phyloP scores from a whole-genome alignment of 2,888 invertebrate genomes.

The Lucinisca nassula region DNA sequence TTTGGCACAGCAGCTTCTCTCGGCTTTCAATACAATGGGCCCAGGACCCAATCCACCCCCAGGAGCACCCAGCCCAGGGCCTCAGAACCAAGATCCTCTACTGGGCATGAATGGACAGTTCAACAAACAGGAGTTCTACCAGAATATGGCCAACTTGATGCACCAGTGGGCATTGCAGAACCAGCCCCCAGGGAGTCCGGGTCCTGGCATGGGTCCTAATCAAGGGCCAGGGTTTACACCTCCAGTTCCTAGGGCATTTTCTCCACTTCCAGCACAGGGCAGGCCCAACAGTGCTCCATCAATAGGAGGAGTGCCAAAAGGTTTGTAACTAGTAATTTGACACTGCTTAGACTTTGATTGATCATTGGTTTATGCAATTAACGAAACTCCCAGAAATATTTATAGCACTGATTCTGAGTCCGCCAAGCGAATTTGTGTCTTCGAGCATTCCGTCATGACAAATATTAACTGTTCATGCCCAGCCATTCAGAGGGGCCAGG shows the following conservation, averaged over 20 bases:
- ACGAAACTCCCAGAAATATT: too few species aligned
- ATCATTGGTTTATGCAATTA: too few species aligned
- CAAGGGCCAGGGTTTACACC: conserved; percentile 64
- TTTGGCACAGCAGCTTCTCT: conserved; percentile 72
- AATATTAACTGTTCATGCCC: too few species aligned
- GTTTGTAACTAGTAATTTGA: too few species aligned
- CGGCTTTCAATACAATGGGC: conserved; percentile 62
- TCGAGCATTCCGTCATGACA: too few species aligned
- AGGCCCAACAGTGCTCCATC: conserved; percentile 86
- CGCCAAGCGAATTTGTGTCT: too few species aligned
- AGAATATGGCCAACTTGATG: conserved; percentile 73
- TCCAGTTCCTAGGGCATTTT: conserved; percentile 74
- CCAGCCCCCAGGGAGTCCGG: conserved; percentile 58
- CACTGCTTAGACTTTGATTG: too few species aligned
- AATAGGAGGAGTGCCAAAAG: conserved; percentile 82
- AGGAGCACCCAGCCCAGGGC: conserved; percentile 15
- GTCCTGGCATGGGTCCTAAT: conserved; percentile 58
- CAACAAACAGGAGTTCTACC: conserved; percentile 72
- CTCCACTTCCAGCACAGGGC: conserved; percentile 79
- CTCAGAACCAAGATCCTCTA: conserved; percentile 57
- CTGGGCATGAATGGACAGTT: conserved; percentile 63
- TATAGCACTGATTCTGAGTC: too few species aligned
- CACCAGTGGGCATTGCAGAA: conserved; percentile 73
- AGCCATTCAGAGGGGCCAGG: too few species aligned
- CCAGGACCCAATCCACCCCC: conserved; percentile 40